These are phyloP conservation scores for Onychomys leucogaster DNA, from an alignment of 2,797 vertebrate genomes.

Conservation along the genomic window DNA sequence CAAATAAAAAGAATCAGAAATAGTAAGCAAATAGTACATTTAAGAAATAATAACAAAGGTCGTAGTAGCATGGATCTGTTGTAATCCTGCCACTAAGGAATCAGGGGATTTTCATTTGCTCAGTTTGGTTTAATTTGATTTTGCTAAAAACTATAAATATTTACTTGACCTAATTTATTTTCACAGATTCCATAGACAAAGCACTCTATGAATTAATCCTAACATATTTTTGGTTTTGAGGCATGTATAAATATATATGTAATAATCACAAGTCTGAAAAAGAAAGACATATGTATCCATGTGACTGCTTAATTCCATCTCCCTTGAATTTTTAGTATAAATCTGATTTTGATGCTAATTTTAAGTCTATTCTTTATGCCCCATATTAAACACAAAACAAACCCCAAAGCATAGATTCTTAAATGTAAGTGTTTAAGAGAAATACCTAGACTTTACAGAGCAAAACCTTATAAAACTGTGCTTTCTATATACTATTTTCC, in stretches of 20 bases:
- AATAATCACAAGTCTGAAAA: not conserved
- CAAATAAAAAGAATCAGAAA: not conserved
- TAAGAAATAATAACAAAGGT: not conserved
- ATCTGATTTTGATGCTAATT: not conserved
- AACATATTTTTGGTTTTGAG: not conserved
- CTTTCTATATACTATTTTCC: not conserved
- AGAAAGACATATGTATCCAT: not conserved
- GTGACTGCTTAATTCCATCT: not conserved
- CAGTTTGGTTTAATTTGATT: not conserved
- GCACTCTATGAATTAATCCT: not conserved
- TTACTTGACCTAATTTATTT: not conserved
- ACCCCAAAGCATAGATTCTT: not conserved
- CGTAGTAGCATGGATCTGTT: not conserved
- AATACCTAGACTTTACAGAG: not conserved
- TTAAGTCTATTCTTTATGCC: not conserved
- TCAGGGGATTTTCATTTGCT: too few relatives aligned
- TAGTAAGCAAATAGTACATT: not conserved
- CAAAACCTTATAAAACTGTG: not conserved
- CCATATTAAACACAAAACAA: not conserved
- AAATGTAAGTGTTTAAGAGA: constrained; percentile 2
- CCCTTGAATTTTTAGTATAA: not conserved
- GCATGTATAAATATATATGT: not conserved
- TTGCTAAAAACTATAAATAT: not conserved
- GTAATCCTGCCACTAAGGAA: not conserved
- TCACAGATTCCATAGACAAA: not conserved